These are phyloP conservation scores for Tetramorium bicarinatum DNA, from an alignment of 2,888 invertebrate genomes.

Conservation along the genomic window DNA sequence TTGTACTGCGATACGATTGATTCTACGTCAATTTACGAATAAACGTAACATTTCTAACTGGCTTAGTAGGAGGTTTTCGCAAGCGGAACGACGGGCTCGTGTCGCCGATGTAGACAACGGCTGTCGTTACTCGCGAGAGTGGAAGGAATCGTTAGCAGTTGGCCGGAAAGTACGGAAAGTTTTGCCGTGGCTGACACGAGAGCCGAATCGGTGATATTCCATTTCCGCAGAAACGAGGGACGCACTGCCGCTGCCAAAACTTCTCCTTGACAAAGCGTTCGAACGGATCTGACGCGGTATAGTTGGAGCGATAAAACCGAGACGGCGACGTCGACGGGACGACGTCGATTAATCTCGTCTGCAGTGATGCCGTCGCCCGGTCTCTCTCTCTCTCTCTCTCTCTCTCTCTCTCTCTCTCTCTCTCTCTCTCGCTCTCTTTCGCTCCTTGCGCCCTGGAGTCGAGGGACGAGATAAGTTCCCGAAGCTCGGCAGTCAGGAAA, in stretches of 20 bases:
- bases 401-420: too few species aligned
- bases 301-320: constrained; percentile 69
- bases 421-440: background rate
- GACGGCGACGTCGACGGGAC: constrained; percentile 66
- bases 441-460: background rate
- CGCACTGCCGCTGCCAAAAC: constrained; percentile 62
- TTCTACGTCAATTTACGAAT: constrained; percentile 38
- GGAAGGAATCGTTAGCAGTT: constrained; percentile 68
- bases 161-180: constrained; percentile 68
- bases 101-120: constrained; percentile 42
- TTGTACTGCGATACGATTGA: constrained; percentile 11
- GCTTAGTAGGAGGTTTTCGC: background rate
- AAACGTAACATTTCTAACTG: constrained; percentile 33
- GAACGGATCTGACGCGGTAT: constrained; percentile 65
- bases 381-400: constrained; percentile 16
- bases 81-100: background rate
- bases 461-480: constrained; percentile 65
- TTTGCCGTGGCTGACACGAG: constrained; percentile 59
- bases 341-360: constrained; percentile 71
- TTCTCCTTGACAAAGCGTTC: constrained; percentile 71
- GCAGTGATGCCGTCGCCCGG: constrained; percentile 54
- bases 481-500: constrained; percentile 68
- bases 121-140: constrained; percentile 24
- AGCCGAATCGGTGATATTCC: constrained; percentile 70
- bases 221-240: constrained; percentile 67